Conservation (phyloP, 1,140 invertebrate genomes). For the Drosophila parabipectinata region DNA sequence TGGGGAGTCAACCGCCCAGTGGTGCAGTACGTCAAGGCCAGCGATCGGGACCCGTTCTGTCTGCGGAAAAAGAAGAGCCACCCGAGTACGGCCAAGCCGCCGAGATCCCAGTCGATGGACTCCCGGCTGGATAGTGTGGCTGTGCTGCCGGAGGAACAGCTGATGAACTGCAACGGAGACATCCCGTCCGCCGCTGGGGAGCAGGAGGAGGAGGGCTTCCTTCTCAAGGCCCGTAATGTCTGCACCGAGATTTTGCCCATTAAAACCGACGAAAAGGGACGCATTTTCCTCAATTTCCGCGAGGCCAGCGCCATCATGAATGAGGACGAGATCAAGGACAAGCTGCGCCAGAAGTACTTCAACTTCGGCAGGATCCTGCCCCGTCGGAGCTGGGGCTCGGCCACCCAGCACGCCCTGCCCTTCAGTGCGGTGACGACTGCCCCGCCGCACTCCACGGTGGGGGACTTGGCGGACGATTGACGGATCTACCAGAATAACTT, state of each 20-base stretch:
- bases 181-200: conserved; percentile 20
- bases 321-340: conserved; percentile 83
- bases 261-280: conserved; percentile 81
- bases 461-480: conserved; percentile 74
- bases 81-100: conserved; percentile 43
- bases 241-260: conserved; percentile 83
- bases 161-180: conserved; percentile 20
- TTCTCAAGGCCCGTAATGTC: conserved; percentile 79
- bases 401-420: conserved; percentile 73
- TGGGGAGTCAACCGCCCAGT: conserved; percentile 88
- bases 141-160: conserved; percentile 44
- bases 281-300: conserved; percentile 80
- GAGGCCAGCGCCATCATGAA: conserved; percentile 83
- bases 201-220: conserved; percentile 70
- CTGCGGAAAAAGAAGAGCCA: conserved; percentile 80
- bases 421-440: conserved; percentile 62
- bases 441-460: conserved; percentile 48
- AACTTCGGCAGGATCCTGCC: conserved; percentile 78
- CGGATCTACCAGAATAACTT: conserved; percentile 1
- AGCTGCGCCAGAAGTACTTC: conserved; percentile 78
- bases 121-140: conserved; percentile 67
- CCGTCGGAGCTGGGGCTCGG: conserved; percentile 78
- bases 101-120: conserved; percentile 76
- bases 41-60: conserved; percentile 88
- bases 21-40: conserved; percentile 88